These are phyloP conservation scores for Excalfactoria chinensis DNA, from an alignment of 2,113 vertebrate genomes.

Conservation along the genomic window DNA sequence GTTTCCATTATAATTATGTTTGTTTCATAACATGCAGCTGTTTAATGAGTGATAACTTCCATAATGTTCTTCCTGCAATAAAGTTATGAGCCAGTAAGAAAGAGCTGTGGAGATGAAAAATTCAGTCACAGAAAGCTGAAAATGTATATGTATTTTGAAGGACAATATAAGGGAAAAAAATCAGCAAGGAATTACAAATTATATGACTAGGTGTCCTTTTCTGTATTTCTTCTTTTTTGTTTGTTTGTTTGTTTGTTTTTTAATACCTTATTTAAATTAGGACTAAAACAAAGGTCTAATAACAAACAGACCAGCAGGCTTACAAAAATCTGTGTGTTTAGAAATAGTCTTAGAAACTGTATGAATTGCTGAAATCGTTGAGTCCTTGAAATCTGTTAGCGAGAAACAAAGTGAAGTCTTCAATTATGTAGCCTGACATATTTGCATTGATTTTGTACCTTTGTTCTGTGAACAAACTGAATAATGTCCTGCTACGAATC, in stretches of 20 bases:
- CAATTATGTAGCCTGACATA: background rate
- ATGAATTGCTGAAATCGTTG: background rate
- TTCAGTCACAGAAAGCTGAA: background rate
- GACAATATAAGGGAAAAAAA: background rate
- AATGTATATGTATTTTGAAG: background rate
- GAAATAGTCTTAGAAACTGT: background rate
- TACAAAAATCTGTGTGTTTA: background rate
- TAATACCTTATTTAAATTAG: background rate
- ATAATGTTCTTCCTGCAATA: constrained; percentile 24
- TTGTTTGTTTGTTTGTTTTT: background rate
- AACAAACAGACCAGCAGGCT: background rate
- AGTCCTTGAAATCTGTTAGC: background rate
- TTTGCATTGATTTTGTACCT: background rate
- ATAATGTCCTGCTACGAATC: background rate
- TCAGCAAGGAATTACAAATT: background rate
- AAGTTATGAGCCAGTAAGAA: constrained; percentile 29
- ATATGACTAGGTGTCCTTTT: background rate
- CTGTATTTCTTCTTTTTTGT: background rate
- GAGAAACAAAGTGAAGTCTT: background rate
- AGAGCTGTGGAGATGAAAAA: constrained; percentile 21
- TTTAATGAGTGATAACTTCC: constrained; percentile 53
- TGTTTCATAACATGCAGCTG: constrained; percentile 52
- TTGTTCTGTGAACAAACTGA: background rate
- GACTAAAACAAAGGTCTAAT: background rate
- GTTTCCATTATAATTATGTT: constrained; percentile 70